A percentile compares a stretch with the other conserved stretches of the same genome.
Conservation (phyloP, 1,140 invertebrate species). For the Diuraphis noxia region DNA sequence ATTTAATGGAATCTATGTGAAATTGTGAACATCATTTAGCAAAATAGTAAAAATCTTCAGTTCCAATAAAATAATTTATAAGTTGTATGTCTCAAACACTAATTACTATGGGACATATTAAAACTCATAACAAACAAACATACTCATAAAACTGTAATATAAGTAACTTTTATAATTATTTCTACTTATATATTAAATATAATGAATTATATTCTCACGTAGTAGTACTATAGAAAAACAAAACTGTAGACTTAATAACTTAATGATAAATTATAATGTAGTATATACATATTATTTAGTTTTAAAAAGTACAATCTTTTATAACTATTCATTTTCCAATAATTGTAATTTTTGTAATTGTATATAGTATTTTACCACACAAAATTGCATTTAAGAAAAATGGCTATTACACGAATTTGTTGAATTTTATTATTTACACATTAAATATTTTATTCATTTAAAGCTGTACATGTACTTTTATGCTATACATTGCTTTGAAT, state of each 20-base stretch:
- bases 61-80: not conserved
- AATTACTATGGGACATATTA: not conserved
- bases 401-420: not conserved
- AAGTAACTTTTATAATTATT: conserved; percentile 5
- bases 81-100: not conserved
- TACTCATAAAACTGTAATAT: not conserved
- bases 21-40: not conserved
- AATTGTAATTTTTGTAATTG: not conserved
- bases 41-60: not conserved
- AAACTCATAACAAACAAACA: not conserved
- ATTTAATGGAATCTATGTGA: not conserved
- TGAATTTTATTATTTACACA: not conserved
- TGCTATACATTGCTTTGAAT: not conserved
- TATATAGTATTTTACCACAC: not conserved
- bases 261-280: not conserved
- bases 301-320: too few relatives aligned
- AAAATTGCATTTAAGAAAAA: not conserved
- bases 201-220: not conserved
- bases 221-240: not conserved
- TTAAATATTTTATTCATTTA: not conserved
- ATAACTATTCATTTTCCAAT: not conserved
- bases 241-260: not conserved
- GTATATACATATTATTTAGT: too few relatives aligned
- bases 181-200: not conserved
- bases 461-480: not conserved